Evolutionary conservation across 1,140 invertebrate species (phyloP).

Genomic region (Acromyrmex echinatior): DNA sequence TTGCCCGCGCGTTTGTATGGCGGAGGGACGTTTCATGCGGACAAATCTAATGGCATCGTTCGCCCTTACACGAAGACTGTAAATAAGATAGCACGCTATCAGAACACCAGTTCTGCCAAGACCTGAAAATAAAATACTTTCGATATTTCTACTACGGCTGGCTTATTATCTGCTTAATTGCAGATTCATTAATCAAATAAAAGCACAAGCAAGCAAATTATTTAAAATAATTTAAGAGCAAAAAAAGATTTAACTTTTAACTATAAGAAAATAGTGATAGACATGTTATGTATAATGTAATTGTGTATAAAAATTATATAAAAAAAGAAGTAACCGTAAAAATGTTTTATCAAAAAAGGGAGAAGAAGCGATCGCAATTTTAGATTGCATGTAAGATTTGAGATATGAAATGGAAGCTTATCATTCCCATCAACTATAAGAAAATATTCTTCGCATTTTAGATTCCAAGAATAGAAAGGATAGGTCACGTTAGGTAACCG

Average conservation of each 20-base stretch:
- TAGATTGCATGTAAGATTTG: conserved; percentile 26
- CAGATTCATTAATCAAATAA: background rate
- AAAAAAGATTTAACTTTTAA: background rate
- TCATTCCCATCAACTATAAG: background rate
- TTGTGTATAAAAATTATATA: background rate
- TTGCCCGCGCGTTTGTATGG: conserved; percentile 94
- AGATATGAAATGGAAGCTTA: conserved; percentile 17
- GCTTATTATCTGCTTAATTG: background rate
- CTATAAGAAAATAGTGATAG: background rate
- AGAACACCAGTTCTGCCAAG: conserved; percentile 94
- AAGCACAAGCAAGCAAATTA: background rate
- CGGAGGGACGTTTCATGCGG: conserved; percentile 91
- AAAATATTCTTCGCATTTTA: conserved; percentile 17
- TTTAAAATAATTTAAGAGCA: background rate
- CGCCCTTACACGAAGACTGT: conserved; percentile 91
- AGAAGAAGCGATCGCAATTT: conserved; percentile 13
- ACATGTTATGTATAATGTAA: background rate
- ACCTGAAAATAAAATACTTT: conserved; percentile 85
- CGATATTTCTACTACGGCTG: background rate
- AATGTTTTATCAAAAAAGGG: background rate
- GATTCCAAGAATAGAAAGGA: conserved; percentile 13
- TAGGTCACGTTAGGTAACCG: conserved; percentile 3
- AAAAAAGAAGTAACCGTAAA: background rate
- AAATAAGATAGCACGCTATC: conserved; percentile 95
- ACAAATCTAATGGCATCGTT: conserved; percentile 94